These are phyloP conservation scores for Luperina testacea DNA, from an alignment of 2,888 invertebrate genomes.

Conservation along the genomic window DNA sequence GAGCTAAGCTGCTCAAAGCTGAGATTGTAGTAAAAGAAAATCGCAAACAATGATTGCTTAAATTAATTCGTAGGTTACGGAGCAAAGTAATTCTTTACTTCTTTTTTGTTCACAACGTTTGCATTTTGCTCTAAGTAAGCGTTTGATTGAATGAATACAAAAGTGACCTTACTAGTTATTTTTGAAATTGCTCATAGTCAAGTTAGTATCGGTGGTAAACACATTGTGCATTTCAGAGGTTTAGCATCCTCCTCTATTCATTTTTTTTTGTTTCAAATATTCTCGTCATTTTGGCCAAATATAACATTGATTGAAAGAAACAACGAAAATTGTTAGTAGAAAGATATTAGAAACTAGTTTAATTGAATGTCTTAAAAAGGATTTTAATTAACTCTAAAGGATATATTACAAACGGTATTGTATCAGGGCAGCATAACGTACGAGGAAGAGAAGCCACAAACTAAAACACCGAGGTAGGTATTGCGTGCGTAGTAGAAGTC, in stretches of 20 bases:
- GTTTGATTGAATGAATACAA: conserved; percentile 5
- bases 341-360: background rate
- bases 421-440: conserved; percentile 60
- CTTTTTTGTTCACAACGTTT: conserved; percentile 14
- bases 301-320: background rate
- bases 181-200: background rate
- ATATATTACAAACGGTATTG: conserved; percentile 33
- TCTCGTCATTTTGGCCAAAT: background rate
- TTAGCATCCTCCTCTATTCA: background rate
- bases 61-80: conserved; percentile 26
- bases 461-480: conserved; percentile 45
- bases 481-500: conserved; percentile 60
- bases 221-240: background rate
- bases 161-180: conserved; percentile 20
- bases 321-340: background rate
- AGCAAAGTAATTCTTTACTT: conserved; percentile 26
- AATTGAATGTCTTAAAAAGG: conserved; percentile 3
- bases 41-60: conserved; percentile 48
- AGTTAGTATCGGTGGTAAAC: no score
- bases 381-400: conserved; percentile 40
- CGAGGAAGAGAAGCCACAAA: conserved; percentile 51
- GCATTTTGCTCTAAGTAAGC: conserved; percentile 18
- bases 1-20: conserved; percentile 15
- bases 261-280: no score
- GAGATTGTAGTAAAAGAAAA: conserved; percentile 31